Base-by-base conservation (phyloP, 2,797 vertebrate species). In the Staurois parvus region DNA sequence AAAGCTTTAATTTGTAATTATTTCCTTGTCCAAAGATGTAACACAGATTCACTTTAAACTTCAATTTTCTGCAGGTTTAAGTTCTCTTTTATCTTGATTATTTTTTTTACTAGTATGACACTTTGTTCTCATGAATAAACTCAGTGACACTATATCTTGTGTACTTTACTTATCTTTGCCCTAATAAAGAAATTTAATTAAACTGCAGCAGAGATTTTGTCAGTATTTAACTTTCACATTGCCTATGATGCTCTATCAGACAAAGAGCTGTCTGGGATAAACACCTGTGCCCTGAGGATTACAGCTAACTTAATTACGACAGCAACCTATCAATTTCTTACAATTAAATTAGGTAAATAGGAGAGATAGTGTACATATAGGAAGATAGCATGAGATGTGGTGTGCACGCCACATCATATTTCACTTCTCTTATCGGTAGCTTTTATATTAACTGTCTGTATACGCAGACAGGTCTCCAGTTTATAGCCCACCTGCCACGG, bases 271-370 rank as follows among this genome's bases (percentile, higher is more conserved):
- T 26, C 79, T 81, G 19, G 6, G 40, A 45, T 26, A 69, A 76
- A 68, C 85, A 87, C 80, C 85, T 83, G 75, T 83, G 80, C 85
- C 85, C 85, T 45, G 21, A 62, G 85, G 80, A 77, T 73, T 83
- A 78, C 68, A 82, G 56, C 68, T 86, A 86, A 83, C 30, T 79
- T 79, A 83, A 87, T 87, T 83, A 87, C 26, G 56, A 59, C n/a
- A 69, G 30, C 42, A 78, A 34, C 68, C 85, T 87, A 83, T 87
- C 85, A 86, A 83, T 87, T 87, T 74, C 30, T 79, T 79, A 29
- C 40, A 79, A 87, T 87, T 79, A 83, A 68, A 87, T 87, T 87
- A 79, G 42, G 81, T 79, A 83, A 87, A 83, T 74, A 87, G 10
- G 28, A 74, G 30, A 74, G 68, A 52, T 32, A 30, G 80, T 24